These are phyloP conservation scores for Eupithecia insigniata DNA, from an alignment of 2,888 invertebrate species.

Conservation along the genomic window DNA sequence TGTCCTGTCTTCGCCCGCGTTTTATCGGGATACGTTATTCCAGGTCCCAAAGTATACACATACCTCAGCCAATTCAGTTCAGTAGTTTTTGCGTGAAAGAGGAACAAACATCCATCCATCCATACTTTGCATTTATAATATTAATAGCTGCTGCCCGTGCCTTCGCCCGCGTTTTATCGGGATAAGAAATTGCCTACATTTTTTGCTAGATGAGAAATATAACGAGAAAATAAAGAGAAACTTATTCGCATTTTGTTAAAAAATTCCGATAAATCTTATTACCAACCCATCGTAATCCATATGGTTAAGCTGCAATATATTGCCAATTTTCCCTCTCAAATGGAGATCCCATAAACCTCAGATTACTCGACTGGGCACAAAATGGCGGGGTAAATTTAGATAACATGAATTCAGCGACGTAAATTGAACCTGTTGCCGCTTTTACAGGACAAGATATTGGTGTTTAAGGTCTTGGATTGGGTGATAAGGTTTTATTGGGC, in stretches of 20 bases:
- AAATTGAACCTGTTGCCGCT: constrained; percentile 22
- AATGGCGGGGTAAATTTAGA: constrained; percentile 15
- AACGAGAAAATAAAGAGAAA: not conserved
- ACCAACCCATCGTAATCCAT: constrained; percentile 2
- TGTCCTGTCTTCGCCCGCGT: no score
- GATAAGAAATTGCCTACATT: no score
- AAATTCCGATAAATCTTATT: not conserved
- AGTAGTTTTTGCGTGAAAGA: no score
- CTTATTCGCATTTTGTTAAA: not conserved
- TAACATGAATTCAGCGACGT: constrained; percentile 10
- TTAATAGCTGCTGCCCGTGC: no score
- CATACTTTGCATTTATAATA: no score
- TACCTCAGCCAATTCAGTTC: no score
- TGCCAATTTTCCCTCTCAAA: constrained; percentile 10
- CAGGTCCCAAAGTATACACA: no score
- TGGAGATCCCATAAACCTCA: constrained; percentile 16
- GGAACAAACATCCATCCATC: no score
- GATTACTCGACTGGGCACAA: constrained; percentile 18
- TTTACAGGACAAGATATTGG: constrained; percentile 12
- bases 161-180: no score
- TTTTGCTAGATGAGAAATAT: not conserved
- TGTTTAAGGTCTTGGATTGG: constrained; percentile 14
- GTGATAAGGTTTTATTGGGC: constrained; percentile 14
- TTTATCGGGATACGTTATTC: no score
- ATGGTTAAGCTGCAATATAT: constrained; percentile 8